Conservation (phyloP, 2,888 invertebrate species). For the Pardosa pseudoannulata region DNA sequence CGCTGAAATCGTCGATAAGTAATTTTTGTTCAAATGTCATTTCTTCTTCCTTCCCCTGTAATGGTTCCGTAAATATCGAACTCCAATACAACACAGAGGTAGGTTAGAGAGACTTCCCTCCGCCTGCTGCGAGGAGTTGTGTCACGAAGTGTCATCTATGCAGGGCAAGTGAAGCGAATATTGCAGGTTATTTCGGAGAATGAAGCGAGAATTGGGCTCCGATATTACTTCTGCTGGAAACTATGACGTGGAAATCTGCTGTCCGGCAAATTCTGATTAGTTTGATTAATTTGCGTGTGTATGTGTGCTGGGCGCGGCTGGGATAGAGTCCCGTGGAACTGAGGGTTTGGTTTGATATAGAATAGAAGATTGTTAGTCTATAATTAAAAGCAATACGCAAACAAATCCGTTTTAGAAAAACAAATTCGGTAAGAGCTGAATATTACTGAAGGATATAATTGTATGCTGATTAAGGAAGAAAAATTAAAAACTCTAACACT, state of each 20-base stretch:
- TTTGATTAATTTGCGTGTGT: neutral
- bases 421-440: too few relatives aligned
- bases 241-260: neutral
- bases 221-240: neutral
- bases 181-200: neutral
- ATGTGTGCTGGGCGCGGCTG: neutral
- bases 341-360: neutral
- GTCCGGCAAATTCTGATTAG: neutral
- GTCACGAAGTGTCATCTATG: neutral
- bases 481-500: too few relatives aligned
- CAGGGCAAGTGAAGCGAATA: neutral
- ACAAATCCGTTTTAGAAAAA: too few relatives aligned
- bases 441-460: too few relatives aligned
- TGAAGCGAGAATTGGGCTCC: neutral
- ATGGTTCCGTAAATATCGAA: slow-evolving; percentile 62
- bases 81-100: slow-evolving; percentile 50
- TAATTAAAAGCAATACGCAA: too few relatives aligned
- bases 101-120: too few relatives aligned
- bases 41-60: slow-evolving; percentile 21
- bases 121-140: neutral
- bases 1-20: slow-evolving; percentile 67
- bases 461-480: too few relatives aligned
- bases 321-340: neutral
- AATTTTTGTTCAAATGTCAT: slow-evolving; percentile 70
- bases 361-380: too few relatives aligned